phyloP scores from a whole-genome alignment of 2,888 invertebrate species.

The Leptopilina myrica region DNA sequence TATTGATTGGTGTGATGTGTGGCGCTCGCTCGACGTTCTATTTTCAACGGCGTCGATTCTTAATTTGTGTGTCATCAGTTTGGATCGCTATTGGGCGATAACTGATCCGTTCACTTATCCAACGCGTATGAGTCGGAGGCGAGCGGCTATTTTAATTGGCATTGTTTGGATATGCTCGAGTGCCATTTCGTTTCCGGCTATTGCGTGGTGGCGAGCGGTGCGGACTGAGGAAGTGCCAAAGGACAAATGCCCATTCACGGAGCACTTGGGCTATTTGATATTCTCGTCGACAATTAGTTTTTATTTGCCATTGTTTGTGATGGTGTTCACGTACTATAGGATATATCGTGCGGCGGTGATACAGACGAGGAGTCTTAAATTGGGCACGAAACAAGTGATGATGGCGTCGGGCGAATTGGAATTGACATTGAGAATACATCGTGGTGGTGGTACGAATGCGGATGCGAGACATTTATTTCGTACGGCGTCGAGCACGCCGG shows the following conservation, averaged over 20 bases:
- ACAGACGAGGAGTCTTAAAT: conserved; percentile 92
- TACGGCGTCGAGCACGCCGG: conserved; percentile 73
- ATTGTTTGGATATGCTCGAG: conserved; percentile 98
- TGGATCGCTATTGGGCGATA: conserved; percentile 99
- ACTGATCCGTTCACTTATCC: conserved; percentile 99
- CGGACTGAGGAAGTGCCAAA: conserved; percentile 88
- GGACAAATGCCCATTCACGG: conserved; percentile 96
- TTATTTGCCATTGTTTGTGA: conserved; percentile 96
- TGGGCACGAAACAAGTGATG: conserved; percentile 94
- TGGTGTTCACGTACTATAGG: conserved; percentile 98
- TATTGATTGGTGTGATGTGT: conserved; percentile 97
- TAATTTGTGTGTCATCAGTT: conserved; percentile 96
- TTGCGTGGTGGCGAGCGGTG: conserved; percentile 96
- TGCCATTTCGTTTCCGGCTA: conserved; percentile 98
- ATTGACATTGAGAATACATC: conserved; percentile 93
- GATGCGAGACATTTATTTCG: conserved; percentile 71
- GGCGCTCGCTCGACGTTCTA: conserved; percentile 97
- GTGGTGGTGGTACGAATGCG: conserved; percentile 88
- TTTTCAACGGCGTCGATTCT: conserved; percentile 98
- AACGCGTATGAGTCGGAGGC: conserved; percentile 92
- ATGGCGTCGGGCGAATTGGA: conserved; percentile 91
- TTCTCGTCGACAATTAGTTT: conserved; percentile 99
- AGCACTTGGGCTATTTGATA: conserved; percentile 96
- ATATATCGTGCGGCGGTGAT: conserved; percentile 96
- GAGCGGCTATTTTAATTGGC: conserved; percentile 92